Base-by-base conservation (phyloP, 2,113 vertebrate species). In the Pteronura brasiliensis region DNA sequence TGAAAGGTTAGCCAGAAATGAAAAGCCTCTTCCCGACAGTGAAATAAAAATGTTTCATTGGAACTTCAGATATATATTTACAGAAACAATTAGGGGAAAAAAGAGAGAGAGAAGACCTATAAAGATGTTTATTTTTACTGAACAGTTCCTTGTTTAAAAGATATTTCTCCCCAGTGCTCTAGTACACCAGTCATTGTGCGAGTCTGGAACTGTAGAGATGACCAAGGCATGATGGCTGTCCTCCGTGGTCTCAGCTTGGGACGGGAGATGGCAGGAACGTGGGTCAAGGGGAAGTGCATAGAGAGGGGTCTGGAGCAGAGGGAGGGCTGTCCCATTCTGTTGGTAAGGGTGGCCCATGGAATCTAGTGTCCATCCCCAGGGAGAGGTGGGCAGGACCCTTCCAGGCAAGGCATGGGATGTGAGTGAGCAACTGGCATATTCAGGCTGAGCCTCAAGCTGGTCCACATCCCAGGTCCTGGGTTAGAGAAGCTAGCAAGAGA, bases 371-470 rank as follows among this genome's bases (percentile, higher is more conserved):
- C 23, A 42, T 9, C 71, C 23, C 88, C 36, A 34, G 65, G 49
- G 23, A 31, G n/a, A 76, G 4, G 49, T 34, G 13, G 83, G 25
- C 59, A 57, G 20, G 44, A 23, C 25, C 25, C 49, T 77, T 34
- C 7, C 13, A 49, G 71, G 52, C 14, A 47, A 42, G 76, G 6
- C 29, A 1, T 31, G 44, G 39, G 44, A 18, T 2, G 34, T 63
- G 27, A 84, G 4, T 0, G 0, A 95, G 74, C 0, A 12, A 17
- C 7, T n/a, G 25, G 3, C 7, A 3, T 8, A 15, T 31, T 67
- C 61, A 88, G n/a, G 11, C 49, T 36, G 55, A n/a, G 61, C 27
- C 4, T 61, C 20, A 39, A n/a, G 17, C 44, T 39, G 25, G 29
- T 15, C 1, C 17, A n/a, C 36, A n/a, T 52, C 36, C 9, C 1